Percentiles rank a stretch among this genome's conserved stretches.
These are phyloP conservation scores for Phylloscopus whistleri DNA, from an alignment of 2,113 vertebrate genomes.

Conservation along the genomic window DNA sequence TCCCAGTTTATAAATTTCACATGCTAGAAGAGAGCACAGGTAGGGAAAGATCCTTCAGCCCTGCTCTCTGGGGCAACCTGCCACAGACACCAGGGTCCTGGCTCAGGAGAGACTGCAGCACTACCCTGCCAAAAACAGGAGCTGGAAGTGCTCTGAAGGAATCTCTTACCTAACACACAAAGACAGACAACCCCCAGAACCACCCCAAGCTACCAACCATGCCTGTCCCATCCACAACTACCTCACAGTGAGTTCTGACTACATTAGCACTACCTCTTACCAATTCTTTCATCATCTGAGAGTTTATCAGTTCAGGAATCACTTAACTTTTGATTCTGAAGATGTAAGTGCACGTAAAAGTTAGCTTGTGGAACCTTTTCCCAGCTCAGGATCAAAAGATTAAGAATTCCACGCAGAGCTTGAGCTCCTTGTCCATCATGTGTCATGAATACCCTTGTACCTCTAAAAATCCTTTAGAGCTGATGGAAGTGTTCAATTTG, in stretches of 20 bases:
- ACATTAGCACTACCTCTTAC: background rate
- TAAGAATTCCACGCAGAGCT: background rate
- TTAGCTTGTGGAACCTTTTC: background rate
- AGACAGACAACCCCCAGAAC: background rate
- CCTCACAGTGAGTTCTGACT: background rate
- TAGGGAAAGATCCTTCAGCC: background rate
- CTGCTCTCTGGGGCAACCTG: background rate
- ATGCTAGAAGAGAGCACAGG: background rate
- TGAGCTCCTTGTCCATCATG: background rate
- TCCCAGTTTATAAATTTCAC: background rate
- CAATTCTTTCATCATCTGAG: background rate
- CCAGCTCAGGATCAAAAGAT: background rate
- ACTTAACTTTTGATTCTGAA: background rate
- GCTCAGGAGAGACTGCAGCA: background rate
- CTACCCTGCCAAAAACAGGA: background rate
- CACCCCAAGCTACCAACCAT: background rate
- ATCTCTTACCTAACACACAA: background rate
- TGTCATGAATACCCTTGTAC: background rate
- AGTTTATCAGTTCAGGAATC: background rate
- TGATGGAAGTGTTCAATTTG: constrained; percentile 40
- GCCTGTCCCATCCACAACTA: background rate
- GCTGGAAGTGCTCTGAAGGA: background rate
- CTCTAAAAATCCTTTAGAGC: constrained; percentile 1
- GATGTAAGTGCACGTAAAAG: background rate
- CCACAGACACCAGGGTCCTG: background rate